Percentiles rank a stretch among this genome's conserved stretches.
These are phyloP conservation scores for Eupithecia dodoneata DNA, from an alignment of 2,888 invertebrate species.

Conservation along the genomic window DNA sequence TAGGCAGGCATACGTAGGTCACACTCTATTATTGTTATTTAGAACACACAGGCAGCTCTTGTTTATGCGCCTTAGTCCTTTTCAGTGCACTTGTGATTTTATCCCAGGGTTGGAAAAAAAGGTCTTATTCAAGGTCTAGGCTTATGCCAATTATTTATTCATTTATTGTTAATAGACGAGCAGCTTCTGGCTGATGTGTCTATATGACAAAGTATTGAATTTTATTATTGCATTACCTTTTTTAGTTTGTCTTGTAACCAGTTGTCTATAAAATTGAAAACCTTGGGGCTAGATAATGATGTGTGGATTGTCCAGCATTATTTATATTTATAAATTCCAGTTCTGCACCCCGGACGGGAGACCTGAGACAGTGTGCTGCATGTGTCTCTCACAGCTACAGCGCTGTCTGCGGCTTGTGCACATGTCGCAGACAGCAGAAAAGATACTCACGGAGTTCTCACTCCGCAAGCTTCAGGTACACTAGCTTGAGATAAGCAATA, in stretches of 20 bases:
- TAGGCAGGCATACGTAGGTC: not conserved
- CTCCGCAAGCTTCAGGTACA: not conserved
- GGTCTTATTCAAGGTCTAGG: too few species aligned
- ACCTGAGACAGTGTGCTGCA: slow-evolving; percentile 51
- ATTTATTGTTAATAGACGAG: too few species aligned
- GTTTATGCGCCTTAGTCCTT: too few species aligned
- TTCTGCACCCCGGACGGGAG: slow-evolving; percentile 32
- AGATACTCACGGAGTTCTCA: slow-evolving; percentile 38
- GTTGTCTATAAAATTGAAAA: not conserved
- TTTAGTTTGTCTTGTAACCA: not conserved
- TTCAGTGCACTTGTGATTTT: too few species aligned
- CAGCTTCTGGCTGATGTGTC: too few species aligned
- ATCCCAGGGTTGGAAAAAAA: too few species aligned
- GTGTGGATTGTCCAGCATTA: not conserved
- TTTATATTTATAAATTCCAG: not conserved
- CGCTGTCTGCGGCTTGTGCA: slow-evolving; percentile 48
- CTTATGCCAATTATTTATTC: too few species aligned
- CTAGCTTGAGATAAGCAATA: not conserved
- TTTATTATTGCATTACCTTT: too few species aligned
- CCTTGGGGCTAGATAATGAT: not conserved
- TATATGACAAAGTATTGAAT: too few species aligned
- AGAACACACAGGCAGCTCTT: too few species aligned
- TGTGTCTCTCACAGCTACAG: slow-evolving; percentile 54
- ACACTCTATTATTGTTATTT: too few species aligned
- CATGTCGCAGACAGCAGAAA: slow-evolving; percentile 50